Base-by-base conservation (phyloP, 2,888 invertebrate species). In the Philonicus albiceps region DNA sequence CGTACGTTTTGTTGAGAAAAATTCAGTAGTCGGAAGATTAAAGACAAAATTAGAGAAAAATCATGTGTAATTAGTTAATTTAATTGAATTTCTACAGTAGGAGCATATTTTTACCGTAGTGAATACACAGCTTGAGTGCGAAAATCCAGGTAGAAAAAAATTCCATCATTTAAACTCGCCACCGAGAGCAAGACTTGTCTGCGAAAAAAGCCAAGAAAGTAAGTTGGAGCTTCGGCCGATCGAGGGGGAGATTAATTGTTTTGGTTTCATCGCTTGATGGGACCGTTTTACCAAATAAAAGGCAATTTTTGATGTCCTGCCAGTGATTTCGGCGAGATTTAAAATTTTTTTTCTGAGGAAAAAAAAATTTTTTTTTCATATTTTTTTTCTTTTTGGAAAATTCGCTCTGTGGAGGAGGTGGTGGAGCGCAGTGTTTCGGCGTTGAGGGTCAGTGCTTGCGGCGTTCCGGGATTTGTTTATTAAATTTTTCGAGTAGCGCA, bases 1-100 rank as follows among this genome's bases (percentile, higher is more conserved):
- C 92, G 92, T 92, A 91, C 91, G 90, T 91, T 91, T 91, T 90
- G 90, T 90, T 90, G 90, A 89, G 90, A 81, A 74, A 90, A 90
- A 90, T 90, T 90, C 89, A 90, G 90, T 90, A 91, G 91, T 91
- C 91, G 92, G 91, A 91, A 90, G 90, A 89, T 89, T 90, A 90
- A 90, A 90, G 89, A 89, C 64, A 90, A 89, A 75, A 72, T 72
- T 80, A 30, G 37, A 80, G 6, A 72, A 43, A 64, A 86, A 86
- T 49, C 43, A 80, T 80, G 64, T 55, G 80, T 86, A 86, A 72
- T 72, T 72, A 19, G 78, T 72, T 86, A 40, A 86, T 40, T 80
- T 80, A 72, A 30, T 7, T 13, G n/a, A n/a, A 64, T 64, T 75
- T 86, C 75, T 76, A 78, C 22, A 64, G 11, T 31, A 64, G 19